A percentile compares a stretch with the other conserved stretches of the same genome.
Conservation (phyloP, 2,888 invertebrate genomes). For the Chironomus riparius region DNA sequence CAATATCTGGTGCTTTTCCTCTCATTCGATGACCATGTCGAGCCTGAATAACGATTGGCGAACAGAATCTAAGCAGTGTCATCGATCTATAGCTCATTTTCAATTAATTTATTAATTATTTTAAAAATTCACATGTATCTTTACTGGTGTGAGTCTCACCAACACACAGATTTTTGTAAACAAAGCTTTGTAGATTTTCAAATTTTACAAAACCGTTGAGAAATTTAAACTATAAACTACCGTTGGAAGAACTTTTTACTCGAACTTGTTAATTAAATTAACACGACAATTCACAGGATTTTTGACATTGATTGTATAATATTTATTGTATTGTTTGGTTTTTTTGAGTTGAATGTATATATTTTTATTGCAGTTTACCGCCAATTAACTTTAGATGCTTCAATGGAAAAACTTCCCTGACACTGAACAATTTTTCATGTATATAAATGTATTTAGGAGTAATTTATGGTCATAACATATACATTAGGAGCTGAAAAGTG, state of each 20-base stretch:
- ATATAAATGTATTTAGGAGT: too few relatives aligned
- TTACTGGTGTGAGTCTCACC: not conserved
- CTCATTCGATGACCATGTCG: conserved; percentile 50
- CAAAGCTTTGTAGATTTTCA: not conserved
- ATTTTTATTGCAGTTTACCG: not conserved
- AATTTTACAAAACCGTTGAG: not conserved
- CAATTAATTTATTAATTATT: not conserved
- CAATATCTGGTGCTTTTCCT: conserved; percentile 63
- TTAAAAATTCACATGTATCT: not conserved
- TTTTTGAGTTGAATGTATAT: not conserved
- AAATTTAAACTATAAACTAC: not conserved
- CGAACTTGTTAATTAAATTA: too few relatives aligned
- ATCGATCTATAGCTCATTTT: not conserved
- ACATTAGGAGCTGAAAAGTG: too few relatives aligned
- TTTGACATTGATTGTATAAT: too few relatives aligned
- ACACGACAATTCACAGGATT: too few relatives aligned
- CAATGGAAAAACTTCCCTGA: too few relatives aligned
- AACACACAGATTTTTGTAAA: not conserved
- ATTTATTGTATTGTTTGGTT: too few relatives aligned
- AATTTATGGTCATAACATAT: not conserved
- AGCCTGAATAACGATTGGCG: conserved; percentile 32
- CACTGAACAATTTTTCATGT: too few relatives aligned
- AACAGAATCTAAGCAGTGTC: conserved; percentile 25
- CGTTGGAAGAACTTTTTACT: too few relatives aligned
- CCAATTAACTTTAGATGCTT: too few relatives aligned